These are phyloP conservation scores for Sisyra nigra DNA, from an alignment of 2,888 invertebrate species.

Conservation along the genomic window DNA sequence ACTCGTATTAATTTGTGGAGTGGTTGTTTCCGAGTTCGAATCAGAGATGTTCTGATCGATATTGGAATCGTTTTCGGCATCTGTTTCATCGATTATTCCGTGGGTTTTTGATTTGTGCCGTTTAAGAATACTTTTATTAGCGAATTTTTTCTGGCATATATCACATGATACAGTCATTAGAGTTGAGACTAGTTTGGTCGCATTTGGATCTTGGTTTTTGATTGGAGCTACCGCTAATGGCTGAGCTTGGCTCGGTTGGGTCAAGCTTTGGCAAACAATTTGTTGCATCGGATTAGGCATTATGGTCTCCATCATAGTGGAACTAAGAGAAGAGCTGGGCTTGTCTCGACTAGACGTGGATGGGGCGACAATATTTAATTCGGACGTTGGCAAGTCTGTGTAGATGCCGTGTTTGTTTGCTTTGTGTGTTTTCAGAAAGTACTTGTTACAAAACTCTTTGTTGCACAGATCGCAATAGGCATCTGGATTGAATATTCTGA, in stretches of 20 bases:
- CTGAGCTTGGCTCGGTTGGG: constrained; percentile 9
- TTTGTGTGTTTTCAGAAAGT: constrained; percentile 94
- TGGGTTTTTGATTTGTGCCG: constrained; percentile 54
- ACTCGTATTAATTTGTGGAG: constrained; percentile 19
- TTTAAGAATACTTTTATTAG: constrained; percentile 52
- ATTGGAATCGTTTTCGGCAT: background rate
- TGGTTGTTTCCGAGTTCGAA: constrained; percentile 2
- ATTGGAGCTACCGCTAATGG: constrained; percentile 15
- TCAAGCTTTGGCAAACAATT: background rate
- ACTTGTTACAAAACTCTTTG: constrained; percentile 97
- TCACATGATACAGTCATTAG: constrained; percentile 38
- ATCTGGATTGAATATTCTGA: constrained; percentile 88
- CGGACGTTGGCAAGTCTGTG: constrained; percentile 20
- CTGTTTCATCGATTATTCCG: constrained; percentile 26
- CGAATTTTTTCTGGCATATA: constrained; percentile 55
- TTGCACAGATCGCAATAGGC: constrained; percentile 96
- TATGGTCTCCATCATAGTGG: constrained; percentile 6
- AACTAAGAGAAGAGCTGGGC: background rate
- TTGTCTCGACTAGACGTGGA: background rate
- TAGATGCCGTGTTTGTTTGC: constrained; percentile 95
- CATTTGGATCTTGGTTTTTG: constrained; percentile 20
- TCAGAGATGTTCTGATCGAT: constrained; percentile 1
- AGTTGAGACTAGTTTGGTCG: constrained; percentile 14
- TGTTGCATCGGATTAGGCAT: constrained; percentile 13
- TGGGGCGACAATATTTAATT: constrained; percentile 2